Conservation (phyloP, 2,113 vertebrate genomes). For the Stictonetta naevosa region DNA sequence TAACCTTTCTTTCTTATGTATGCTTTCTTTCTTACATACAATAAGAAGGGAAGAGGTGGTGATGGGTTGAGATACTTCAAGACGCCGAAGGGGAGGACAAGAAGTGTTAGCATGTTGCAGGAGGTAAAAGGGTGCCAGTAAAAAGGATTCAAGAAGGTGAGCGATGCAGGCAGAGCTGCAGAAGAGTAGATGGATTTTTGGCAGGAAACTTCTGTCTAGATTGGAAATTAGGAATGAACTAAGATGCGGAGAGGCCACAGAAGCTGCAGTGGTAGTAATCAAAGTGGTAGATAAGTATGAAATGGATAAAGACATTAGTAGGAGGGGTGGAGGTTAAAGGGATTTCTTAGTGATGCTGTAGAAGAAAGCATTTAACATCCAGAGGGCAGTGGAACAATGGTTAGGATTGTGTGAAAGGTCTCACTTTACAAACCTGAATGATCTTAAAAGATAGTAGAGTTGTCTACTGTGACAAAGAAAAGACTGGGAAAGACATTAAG, state of each 20-base stretch:
- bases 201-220: neutral
- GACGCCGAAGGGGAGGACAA: neutral
- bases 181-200: neutral
- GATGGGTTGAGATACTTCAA: neutral
- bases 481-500: neutral
- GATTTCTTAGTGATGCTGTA: neutral
- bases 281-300: neutral
- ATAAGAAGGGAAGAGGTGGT: neutral
- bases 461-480: neutral
- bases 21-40: neutral
- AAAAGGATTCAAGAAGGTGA: neutral
- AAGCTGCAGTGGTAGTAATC: neutral
- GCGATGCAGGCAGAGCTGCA: fast-evolving
- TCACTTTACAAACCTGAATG: neutral
- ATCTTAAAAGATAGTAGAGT: neutral
- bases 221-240: neutral
- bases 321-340: neutral
- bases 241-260: neutral
- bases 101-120: neutral
- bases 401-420: neutral
- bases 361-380: neutral
- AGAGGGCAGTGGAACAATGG: neutral
- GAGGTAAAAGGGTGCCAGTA: neutral
- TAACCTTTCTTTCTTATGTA: neutral
- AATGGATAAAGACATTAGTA: neutral